Evolutionary conservation across 2,113 vertebrate genomes (phyloP), one percentile per base, ranked within the genome.

Genomic region (Ovibos moschatus): DNA sequence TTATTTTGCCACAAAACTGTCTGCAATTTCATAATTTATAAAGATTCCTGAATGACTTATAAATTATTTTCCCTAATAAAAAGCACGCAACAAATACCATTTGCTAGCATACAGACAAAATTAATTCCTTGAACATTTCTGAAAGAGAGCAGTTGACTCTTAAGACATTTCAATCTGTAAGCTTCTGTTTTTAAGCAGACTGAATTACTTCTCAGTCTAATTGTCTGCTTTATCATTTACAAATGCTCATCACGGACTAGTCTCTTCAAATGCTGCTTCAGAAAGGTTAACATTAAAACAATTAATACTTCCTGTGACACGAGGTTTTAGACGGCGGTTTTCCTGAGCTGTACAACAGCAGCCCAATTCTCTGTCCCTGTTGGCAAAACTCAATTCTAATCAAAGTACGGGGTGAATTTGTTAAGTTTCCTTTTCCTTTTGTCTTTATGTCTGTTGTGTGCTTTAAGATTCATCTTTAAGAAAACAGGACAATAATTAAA

Each of bases 391-490:
- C 95, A 97, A 98, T 91, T 92, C 87, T 97, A 97, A 90, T 84
- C 89, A 97, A 97, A 97, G 51, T 81, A 96, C 1, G 17, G 10
- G 89, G 85, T 57, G 91, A 76, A 91, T 81, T 40, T 95, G 64
- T 91, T 90, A 94, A 85, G 36, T 74, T 97, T 85, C 85, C 91
- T 97, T 96, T 94, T 95, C 89, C 89, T 90, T 94, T 98, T 96
- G 87, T 83, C 89, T 76, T 97, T 95, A 87, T 91, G 82, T 87
- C 95, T 98, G 93, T 62, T 97, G 58, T 95, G 93, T 19, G 2
- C 87, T 92, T 97, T 97, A 96, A 98, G 94, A 78, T 88, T 95
- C 89, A 94, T 97, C 97, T 97, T 95, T 95, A 97, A 97, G 89
- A 97, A 97, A 97, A 98, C 79, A 95, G 89, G 96, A 96, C 21